Conservation (phyloP, 2,888 invertebrate species). For the Malachius bipustulatus region DNA sequence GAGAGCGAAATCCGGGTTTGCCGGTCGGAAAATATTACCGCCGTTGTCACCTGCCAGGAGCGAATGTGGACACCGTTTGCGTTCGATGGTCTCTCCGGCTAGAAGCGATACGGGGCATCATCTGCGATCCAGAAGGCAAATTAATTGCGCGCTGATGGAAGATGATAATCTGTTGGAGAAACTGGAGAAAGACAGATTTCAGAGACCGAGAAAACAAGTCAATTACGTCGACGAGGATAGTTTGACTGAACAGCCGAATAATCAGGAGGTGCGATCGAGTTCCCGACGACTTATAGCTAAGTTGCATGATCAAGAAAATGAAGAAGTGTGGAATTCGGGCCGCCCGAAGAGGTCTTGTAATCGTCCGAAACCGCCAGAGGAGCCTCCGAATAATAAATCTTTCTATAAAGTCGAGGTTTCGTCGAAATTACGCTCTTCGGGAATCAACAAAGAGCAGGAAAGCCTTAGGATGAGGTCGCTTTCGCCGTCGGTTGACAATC, state of each 20-base stretch:
- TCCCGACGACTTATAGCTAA: slow-evolving; percentile 28
- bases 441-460: slow-evolving; percentile 10
- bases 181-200: slow-evolving; percentile 12
- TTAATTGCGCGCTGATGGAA: slow-evolving; percentile 34
- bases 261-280: slow-evolving; percentile 29
- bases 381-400: slow-evolving; percentile 40
- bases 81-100: slow-evolving; percentile 26
- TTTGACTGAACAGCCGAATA: slow-evolving; percentile 24
- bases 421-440: slow-evolving; percentile 54
- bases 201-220: background rate
- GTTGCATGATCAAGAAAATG: slow-evolving; percentile 18
- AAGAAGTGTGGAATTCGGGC: slow-evolving; percentile 32
- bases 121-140: slow-evolving; percentile 34
- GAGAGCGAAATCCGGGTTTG: no score
- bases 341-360: slow-evolving; percentile 30
- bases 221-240: slow-evolving; percentile 2
- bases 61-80: slow-evolving; percentile 14
- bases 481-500: slow-evolving; percentile 21
- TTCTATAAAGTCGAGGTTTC: slow-evolving; percentile 65
- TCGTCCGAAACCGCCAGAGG: slow-evolving; percentile 29
- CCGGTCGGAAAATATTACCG: no score
- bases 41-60: no score
- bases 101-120: slow-evolving; percentile 23
- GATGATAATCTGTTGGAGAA: slow-evolving; percentile 28
- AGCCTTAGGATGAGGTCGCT: slow-evolving; percentile 18